Evolutionary conservation across 2,113 vertebrate genomes (phyloP).

Genomic region (Platysteira castanea): DNA sequence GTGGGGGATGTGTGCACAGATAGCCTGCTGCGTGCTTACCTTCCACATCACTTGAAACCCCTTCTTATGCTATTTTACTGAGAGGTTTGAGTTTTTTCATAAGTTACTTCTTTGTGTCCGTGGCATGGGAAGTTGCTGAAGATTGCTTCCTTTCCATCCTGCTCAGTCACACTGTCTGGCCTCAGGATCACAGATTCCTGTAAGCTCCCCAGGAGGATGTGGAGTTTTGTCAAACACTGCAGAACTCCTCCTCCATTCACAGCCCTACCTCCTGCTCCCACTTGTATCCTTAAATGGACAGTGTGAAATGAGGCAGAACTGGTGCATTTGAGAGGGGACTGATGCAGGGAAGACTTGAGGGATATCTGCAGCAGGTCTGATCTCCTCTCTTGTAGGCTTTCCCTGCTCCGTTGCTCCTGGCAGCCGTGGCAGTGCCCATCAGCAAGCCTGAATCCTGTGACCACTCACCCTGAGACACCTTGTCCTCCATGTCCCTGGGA

Average conservation of each 20-base stretch:
- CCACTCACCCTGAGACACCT: neutral
- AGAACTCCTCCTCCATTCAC: neutral
- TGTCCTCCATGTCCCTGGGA: neutral
- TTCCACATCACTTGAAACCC: neutral
- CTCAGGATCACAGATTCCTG: neutral
- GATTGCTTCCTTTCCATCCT: neutral
- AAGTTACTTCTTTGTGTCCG: neutral
- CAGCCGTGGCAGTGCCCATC: neutral
- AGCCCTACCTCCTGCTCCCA: neutral
- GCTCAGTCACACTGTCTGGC: neutral
- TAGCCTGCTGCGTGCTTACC: neutral
- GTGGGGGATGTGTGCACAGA: neutral
- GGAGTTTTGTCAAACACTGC: neutral
- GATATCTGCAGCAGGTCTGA: rapidly evolving
- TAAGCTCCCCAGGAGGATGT: neutral
- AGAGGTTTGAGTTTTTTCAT: neutral
- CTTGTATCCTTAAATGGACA: neutral
- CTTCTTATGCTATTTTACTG: neutral
- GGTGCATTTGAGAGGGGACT: neutral
- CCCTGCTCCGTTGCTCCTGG: neutral
- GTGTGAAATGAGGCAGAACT: neutral
- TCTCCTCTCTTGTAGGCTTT: rapidly evolving
- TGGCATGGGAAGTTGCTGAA: neutral
- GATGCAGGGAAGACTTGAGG: rapidly evolving
- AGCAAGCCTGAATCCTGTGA: neutral